Conservation (phyloP, 2,888 invertebrate genomes). For the Andrena bicolor region DNA sequence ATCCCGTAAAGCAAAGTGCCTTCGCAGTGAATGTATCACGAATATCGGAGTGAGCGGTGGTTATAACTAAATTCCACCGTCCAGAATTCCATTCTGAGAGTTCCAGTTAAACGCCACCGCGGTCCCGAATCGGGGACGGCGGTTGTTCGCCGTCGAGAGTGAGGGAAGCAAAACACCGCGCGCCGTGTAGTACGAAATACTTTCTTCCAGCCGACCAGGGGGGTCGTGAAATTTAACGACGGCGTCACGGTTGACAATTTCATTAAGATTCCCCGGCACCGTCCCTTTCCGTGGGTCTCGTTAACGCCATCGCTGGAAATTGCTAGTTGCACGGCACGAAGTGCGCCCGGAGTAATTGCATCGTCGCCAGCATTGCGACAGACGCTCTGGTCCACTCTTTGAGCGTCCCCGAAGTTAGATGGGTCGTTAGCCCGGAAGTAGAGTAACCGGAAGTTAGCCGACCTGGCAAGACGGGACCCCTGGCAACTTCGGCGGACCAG, state of each 20-base stretch:
- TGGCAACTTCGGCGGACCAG: conserved; percentile 32
- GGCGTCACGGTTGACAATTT: conserved; percentile 43
- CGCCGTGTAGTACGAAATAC: conserved; percentile 1
- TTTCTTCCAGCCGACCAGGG: background rate
- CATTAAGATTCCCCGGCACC: conserved; percentile 54
- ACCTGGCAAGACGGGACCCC: conserved; percentile 28
- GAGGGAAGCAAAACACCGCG: background rate
- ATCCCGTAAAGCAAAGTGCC: no score
- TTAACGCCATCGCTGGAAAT: conserved; percentile 57
- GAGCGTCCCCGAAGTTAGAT: conserved; percentile 61
- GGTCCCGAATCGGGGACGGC: background rate
- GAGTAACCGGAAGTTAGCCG: conserved; percentile 65
- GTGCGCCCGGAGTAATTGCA: conserved; percentile 60
- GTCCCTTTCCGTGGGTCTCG: conserved; percentile 36
- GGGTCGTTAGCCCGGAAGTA: conserved; percentile 63
- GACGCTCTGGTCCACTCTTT: conserved; percentile 62
- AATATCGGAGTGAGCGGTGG: no score
- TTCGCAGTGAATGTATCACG: no score
- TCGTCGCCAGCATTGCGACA: conserved; percentile 60
- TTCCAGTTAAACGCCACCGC: no score
- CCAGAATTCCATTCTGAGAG: no score
- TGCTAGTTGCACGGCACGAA: conserved; percentile 59
- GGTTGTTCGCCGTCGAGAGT: background rate
- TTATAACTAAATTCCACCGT: no score
- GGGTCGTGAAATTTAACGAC: conserved; percentile 29